A percentile compares a stretch with the other conserved stretches of the same genome.
These are phyloP conservation scores for Rhadinocentrus ornatus DNA, from an alignment of 2,797 vertebrate genomes.

Conservation along the genomic window DNA sequence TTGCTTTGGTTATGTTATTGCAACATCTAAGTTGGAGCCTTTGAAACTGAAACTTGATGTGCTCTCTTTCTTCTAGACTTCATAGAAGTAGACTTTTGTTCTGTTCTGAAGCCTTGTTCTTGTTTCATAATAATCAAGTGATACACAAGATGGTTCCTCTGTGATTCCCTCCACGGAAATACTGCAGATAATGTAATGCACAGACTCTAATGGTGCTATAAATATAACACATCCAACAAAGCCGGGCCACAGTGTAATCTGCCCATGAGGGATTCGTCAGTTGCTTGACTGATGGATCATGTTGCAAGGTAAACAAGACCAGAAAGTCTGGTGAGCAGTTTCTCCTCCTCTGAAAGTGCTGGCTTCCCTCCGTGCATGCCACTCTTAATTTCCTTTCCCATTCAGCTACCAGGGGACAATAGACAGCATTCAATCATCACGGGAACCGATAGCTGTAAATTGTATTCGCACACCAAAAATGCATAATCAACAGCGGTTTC, in stretches of 20 bases:
- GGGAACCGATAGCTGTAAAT: conserved; percentile 76
- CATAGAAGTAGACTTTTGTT: conserved; percentile 62
- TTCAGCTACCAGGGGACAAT: conserved; percentile 73
- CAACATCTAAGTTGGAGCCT: conserved; percentile 52
- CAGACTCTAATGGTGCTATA: conserved; percentile 68
- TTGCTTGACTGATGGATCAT: conserved; percentile 74
- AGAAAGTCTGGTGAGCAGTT: conserved; percentile 56
- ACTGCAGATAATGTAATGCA: conserved; percentile 63
- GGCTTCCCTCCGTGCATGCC: conserved; percentile 49
- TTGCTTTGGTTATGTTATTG: conserved; percentile 51
- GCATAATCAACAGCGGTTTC: conserved; percentile 77
- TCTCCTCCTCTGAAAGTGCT: conserved; percentile 53
- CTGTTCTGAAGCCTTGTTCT: conserved; percentile 55
- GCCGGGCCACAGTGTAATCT: conserved; percentile 68
- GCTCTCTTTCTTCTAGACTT: conserved; percentile 50
- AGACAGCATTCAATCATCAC: conserved; percentile 74
- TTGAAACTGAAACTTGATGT: conserved; percentile 72
- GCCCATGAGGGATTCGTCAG: conserved; percentile 69
- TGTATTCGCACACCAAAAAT: conserved; percentile 68
- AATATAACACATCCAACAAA: conserved; percentile 69
- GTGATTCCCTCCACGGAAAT: conserved; percentile 52
- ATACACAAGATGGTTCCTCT: conserved; percentile 64
- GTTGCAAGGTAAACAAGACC: conserved; percentile 71
- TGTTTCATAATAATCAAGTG: conserved; percentile 75
- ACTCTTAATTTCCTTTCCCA: conserved; percentile 65